Evolutionary conservation across 2,797 vertebrate species (phyloP), one percentile per base, ranked within the genome.

Genomic region (Meda fulgida): DNA sequence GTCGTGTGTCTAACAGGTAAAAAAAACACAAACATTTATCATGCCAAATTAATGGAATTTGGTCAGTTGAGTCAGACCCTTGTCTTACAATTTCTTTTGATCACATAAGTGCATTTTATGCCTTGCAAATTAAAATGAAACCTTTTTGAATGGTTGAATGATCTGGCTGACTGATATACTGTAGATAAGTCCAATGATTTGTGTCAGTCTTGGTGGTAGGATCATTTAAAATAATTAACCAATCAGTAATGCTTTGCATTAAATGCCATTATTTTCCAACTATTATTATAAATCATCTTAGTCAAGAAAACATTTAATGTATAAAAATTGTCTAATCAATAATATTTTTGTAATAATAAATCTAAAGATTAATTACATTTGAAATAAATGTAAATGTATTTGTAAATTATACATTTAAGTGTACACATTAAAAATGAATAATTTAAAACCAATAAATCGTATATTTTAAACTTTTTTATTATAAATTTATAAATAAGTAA

Each of bases 1-100:
- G 90, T 97, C 14, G 90, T 94, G 31, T 96, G 94, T 89, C 94
- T 98, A 80, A 97, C 97, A 96, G 98, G 98, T 97, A 92, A 26
- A 46, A n/a, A 34, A 18, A 7, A 48, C 4, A 58, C 31, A 78
- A 48, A 48, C 36, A 43, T 13, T 7, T 43, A 1, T 31, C 21
- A 26, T 38, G 16, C 10, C 31, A 38, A 23, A 53, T 36, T 14
- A 36, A 36, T 8, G 11, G 60, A 1, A 11, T n/a, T 60, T 26
- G 23, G 23, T 6, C 13, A 65, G 14, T 19, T 34, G 16, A 34
- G 63, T 26, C 13, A 23, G 21, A 23, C 21, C 51, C 23, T 19
- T 7, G 1, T n/a, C 23, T 58, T 1, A 11, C 4, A 16, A 31
- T 7, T 66, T 66, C 0, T 18, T 66, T 19, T 66, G 6, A 65